Conservation (phyloP, 2,113 vertebrate species). For the Emydocephalus ijimae region DNA sequence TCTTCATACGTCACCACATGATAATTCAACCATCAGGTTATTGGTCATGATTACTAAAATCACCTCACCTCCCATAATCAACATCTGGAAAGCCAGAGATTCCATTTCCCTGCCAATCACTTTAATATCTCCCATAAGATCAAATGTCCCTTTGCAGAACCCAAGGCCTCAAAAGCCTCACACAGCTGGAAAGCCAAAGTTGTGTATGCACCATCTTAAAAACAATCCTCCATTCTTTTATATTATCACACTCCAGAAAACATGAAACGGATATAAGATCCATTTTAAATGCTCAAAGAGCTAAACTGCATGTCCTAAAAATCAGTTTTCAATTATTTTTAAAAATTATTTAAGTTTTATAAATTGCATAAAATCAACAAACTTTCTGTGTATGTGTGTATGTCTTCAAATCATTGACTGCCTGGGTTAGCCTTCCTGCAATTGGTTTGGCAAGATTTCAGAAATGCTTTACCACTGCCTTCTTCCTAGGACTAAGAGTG, state of each 20-base stretch:
- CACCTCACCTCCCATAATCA: background rate
- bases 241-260: background rate
- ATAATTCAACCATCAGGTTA: background rate
- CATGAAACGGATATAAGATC: background rate
- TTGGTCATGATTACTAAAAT: background rate
- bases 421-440: no score
- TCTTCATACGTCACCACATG: background rate
- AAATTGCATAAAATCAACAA: no score
- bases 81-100: background rate
- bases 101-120: background rate
- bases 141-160: background rate
- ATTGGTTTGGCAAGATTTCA: no score
- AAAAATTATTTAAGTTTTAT: no score
- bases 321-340: no score
- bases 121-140: background rate
- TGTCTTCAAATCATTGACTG: no score
- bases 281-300: no score
- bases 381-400: no score
- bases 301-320: background rate
- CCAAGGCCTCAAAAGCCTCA: background rate
- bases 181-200: background rate
- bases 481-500: no score
- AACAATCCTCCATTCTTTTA: background rate
- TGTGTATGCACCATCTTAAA: background rate
- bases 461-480: no score